Evolutionary conservation across 2,113 vertebrate genomes (phyloP), one percentile per base, ranked within the genome.

Genomic region (Channa maculata): DNA sequence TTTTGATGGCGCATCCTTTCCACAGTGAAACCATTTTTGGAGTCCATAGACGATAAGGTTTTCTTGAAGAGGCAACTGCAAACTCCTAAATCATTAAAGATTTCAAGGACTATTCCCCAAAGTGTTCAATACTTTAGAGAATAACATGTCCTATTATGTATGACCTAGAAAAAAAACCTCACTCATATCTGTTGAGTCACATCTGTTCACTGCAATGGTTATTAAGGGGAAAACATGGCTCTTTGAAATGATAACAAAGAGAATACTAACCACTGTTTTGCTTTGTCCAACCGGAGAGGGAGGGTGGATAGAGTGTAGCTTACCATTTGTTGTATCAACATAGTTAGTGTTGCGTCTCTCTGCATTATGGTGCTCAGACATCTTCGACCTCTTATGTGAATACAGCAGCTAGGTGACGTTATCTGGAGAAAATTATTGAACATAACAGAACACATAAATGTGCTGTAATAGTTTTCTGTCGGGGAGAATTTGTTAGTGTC

Each of bases 111-210:
- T 71, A 77, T 84, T 79, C 73, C 79, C 85, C 45, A 46, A 24
- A 77, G 67, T 71, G 51, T 53, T 64, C 5, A 34, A 50, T 62
- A 14, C 85, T 44, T 52, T 51, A 63, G 76, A 85, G 85, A 72
- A 78, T 63, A 87, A 50, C 60, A 66, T 15, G 55, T 60, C 84
- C 66, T 83, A 64, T 78, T 83, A 78, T 79, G 71, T 63, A 65
- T 80, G 88, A 86, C 88, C 80, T 66, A 84, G 80, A 90, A 90
- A 86, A 65, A 79, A 24, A 24, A 24, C 1, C 66, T 45, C 52
- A 37, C 45, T 65, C 72, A 49, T 73, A 54, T 87, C 72, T 24
- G 24, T 77, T 10, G 5, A 77, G 48, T 73, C 74, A 49, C 78
- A 76, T 86, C 81, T 52, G 48, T 77, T 69, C n/a, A 0, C 57